These are phyloP conservation scores for Ptiloglossa arizonensis DNA, from an alignment of 1,140 invertebrate species.

Conservation along the genomic window DNA sequence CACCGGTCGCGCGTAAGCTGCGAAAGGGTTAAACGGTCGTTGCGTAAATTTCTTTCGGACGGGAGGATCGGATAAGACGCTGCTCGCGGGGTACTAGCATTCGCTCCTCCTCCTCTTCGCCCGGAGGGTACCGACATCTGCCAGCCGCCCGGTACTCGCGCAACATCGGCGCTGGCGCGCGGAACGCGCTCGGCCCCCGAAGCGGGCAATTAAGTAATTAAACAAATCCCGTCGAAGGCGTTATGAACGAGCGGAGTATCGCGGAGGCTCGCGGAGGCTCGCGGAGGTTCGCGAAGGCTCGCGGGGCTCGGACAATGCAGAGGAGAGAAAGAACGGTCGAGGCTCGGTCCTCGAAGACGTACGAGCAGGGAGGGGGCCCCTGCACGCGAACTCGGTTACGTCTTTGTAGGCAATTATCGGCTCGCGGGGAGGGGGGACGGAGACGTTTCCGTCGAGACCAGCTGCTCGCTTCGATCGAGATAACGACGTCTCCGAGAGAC, in stretches of 20 bases:
- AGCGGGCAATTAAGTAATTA: constrained; percentile 79
- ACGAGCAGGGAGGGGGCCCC: constrained; percentile 38
- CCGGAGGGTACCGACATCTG: constrained; percentile 66
- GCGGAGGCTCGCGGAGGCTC: constrained; percentile 67
- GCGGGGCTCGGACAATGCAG: neutral
- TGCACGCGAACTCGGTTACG: constrained; percentile 24
- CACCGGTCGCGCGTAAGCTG: neutral
- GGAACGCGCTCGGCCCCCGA: constrained; percentile 58
- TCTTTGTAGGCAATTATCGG: constrained; percentile 35
- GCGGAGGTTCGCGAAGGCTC: constrained; percentile 46
- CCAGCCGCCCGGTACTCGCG: constrained; percentile 23
- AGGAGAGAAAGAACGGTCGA: constrained; percentile 40
- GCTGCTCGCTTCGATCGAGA: too few relatives aligned
- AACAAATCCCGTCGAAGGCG: constrained; percentile 75
- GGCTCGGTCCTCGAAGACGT: constrained; percentile 23
- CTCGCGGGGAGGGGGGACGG: neutral
- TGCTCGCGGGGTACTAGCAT: too few relatives aligned
- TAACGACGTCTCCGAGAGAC: neutral
- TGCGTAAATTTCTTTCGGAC: constrained; percentile 51
- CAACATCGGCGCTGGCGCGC: neutral
- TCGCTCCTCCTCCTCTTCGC: constrained; percentile 54
- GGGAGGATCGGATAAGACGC: constrained; percentile 40
- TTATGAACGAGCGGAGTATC: constrained; percentile 77
- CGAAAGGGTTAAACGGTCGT: constrained; percentile 25
- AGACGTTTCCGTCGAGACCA: too few relatives aligned